A percentile compares a stretch with the other conserved stretches of the same genome.
Conservation (phyloP, 2,888 invertebrate genomes). For the Spicauda simplicius region DNA sequence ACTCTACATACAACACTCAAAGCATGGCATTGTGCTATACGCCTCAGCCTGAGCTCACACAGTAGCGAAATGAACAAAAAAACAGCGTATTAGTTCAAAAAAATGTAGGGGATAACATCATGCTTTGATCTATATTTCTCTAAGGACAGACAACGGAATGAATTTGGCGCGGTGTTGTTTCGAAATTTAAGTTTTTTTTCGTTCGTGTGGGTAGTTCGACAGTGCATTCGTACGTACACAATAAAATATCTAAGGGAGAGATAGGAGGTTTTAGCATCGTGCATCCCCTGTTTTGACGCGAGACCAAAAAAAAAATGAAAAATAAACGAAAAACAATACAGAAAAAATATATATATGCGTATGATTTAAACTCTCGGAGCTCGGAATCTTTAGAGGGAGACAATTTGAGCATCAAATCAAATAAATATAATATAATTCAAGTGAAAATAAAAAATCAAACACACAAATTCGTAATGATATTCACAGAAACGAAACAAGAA, state of each 20-base stretch:
- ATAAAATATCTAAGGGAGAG: constrained; percentile 61
- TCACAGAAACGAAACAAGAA: constrained; percentile 49
- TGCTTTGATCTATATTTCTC: constrained; percentile 58
- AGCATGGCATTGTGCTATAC: constrained; percentile 66
- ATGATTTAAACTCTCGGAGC: constrained; percentile 59
- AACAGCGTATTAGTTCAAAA: constrained; percentile 50
- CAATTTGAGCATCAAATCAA: constrained; percentile 68
- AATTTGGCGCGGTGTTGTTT: constrained; percentile 21
- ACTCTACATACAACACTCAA: constrained; percentile 62
- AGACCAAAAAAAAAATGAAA: constrained; percentile 61
- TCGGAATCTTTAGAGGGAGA: constrained; percentile 81
- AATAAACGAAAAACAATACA: constrained; percentile 54
- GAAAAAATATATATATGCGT: constrained; percentile 38
- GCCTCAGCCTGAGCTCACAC: constrained; percentile 53
- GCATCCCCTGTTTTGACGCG: constrained; percentile 84
- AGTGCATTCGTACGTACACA: constrained; percentile 52
- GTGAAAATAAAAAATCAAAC: constrained; percentile 50
- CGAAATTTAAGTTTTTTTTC: constrained; percentile 28
- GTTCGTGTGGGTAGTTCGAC: constrained; percentile 50
- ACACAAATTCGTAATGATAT: constrained; percentile 59
- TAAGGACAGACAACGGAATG: constrained; percentile 20
- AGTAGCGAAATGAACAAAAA: constrained; percentile 53
- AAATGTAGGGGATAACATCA: constrained; percentile 65
- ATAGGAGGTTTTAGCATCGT: constrained; percentile 80
- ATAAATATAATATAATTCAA: constrained; percentile 48